Base-by-base conservation (phyloP, 2,888 invertebrate species). In the Phasia obesa region DNA sequence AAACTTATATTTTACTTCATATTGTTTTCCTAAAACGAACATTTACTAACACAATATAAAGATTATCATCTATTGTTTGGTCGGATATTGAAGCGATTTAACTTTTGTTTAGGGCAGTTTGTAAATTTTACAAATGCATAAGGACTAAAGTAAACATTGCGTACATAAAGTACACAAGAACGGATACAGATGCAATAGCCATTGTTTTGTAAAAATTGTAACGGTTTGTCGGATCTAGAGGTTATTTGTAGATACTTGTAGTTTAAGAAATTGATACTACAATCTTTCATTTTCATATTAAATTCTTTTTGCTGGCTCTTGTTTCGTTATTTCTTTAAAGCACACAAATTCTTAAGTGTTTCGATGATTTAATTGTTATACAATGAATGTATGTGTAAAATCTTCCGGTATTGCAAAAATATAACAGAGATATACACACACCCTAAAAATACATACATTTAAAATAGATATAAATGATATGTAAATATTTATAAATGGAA, bases 41-140 rank as follows among this genome's bases (percentile, higher is more conserved):
- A 25, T 23, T 42, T 44, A 2, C 2, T 1, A 9, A 0, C 17
- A 51, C 27, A 57, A 23, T 75, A 17, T 51, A 38, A 60, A 69
- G 42, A 55, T 77, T 51, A 67, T 19, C 44, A 53, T 60, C 44
- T 27, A 35, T 44, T 42, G 51, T 60, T 79, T 69, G 42, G 70
- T 62, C 84, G 84, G 81, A 82, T 80, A 84, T 74, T 80, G 42
- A 81, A 74, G 81, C 81, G 60, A 76, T 84, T 62, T 76, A 62
- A 57, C 57, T 55, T 77, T 55, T 35, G 38, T n/a, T 15, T 42
- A 13, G n/a, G 38, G 13, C 60, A 15, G 38, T 38, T 53, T 55
- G 23, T 31, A 35, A 11, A 11, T 21, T 42, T 15, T 42, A 42
- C 38, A 15, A 42, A 1, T 42, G 13, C 38, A 42, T 42, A 4